phyloP scores from a whole-genome alignment of 2,888 invertebrate species.

The Pachliopta kotzebuea region DNA sequence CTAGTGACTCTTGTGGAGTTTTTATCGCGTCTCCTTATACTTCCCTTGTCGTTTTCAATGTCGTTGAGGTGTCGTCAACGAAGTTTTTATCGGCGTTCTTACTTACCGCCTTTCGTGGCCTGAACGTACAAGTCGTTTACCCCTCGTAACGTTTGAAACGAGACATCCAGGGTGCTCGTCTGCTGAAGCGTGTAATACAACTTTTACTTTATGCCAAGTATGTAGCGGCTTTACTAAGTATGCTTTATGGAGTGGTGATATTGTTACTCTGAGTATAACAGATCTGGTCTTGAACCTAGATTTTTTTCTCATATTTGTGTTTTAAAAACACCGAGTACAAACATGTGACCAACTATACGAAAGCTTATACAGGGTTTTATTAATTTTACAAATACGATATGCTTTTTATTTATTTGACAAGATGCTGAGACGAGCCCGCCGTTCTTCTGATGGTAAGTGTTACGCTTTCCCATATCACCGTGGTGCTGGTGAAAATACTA shows the following conservation, averaged over 20 bases:
- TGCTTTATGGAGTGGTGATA: constrained; percentile 16
- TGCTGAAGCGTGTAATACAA: constrained; percentile 50
- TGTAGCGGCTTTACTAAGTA: constrained; percentile 21
- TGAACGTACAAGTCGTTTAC: constrained; percentile 62
- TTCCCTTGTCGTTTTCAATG: constrained; percentile 65
- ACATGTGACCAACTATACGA: not conserved
- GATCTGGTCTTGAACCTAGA: not conserved
- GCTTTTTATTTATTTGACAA: too few relatives aligned
- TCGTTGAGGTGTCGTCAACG: constrained; percentile 67
- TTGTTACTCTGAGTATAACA: constrained; percentile 10
- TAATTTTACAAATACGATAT: too few relatives aligned
- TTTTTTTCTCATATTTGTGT: not conserved
- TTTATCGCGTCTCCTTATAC: constrained; percentile 63
- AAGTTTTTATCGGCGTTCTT: constrained; percentile 60
- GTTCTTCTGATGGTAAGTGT: too few relatives aligned
- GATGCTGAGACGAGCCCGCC: too few relatives aligned
- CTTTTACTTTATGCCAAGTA: constrained; percentile 45
- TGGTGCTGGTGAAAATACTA: too few relatives aligned
- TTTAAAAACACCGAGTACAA: not conserved
- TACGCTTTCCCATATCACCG: too few relatives aligned
- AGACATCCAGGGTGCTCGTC: constrained; percentile 30
- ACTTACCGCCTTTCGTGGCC: constrained; percentile 56
- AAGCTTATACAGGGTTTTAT: too few relatives aligned
- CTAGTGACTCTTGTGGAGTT: constrained; percentile 55
- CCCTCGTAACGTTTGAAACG: constrained; percentile 59